Base-by-base conservation (phyloP, 2,113 vertebrate species). In the Vireo altiloquus region DNA sequence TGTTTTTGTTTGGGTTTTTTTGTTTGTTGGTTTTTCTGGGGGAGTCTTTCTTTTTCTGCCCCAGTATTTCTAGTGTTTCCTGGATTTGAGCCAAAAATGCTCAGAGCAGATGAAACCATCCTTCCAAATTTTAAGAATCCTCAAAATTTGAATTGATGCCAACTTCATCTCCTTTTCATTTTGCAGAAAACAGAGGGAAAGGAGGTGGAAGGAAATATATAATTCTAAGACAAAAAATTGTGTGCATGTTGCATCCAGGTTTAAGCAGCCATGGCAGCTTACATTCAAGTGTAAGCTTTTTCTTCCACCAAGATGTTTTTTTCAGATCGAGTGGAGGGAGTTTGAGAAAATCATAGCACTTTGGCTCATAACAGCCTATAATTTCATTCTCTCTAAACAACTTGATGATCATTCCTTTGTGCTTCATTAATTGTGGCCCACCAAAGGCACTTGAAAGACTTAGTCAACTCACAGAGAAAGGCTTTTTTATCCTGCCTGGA, bases 341-440 rank as follows among this genome's bases (percentile, higher is more conserved):
- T 53, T 2, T 46, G 63, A 63, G 28, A 39, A 92, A 93, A 77
- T 33, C 59, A 77, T 33, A 82, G 49, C 25, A 69, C n/a, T 94
- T 82, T 46, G 50, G n/a, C 25, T 82, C 4, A 2, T 44, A 91
- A 76, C 35, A 79, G 25, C 50, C 71, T 93, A 21, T 84, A 91
- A 91, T 89, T 92, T 92, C 30, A 72, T 77, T 91, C 89, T 91
- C 60, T 81, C 77, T 81, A 33, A 77, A 83, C 46, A 78, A 64
- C 15, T 27, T 89, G 69, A 66, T 74, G 23, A 95, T 76, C 82
- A 57, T 50, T 80, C 71, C 82, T 93, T 72, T 77, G 63, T 90
- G 39, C 35, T 86, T 74, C 71, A 46, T 83, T 94, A 95, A 90
- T 31, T 80, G 59, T 61, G 59, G 75, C 28, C 79, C 79, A 92